Base-by-base conservation (phyloP, 2,888 invertebrate species). In the Orchesella flavescens region DNA sequence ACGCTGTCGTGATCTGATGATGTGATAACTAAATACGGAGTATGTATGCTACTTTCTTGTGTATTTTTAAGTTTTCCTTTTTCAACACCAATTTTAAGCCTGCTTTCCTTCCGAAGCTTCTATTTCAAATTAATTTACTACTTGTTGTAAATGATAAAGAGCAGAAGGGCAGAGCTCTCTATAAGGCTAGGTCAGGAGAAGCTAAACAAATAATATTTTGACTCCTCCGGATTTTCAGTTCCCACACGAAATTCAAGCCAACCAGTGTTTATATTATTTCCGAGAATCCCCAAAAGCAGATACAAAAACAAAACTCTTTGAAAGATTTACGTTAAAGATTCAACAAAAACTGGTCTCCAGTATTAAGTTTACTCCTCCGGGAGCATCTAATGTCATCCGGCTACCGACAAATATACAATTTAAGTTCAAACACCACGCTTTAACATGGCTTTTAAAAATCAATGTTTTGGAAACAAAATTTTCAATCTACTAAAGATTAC, bases 171-270 rank as follows among this genome's bases (percentile, higher is more conserved):
- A n/a, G 43, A 34, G 61, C 34, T 71, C 34, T 71, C 46, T 63
- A 53, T 59, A 73, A 44, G 73, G 44, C 17, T 55, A 55, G 46
- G 65, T 34, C 57, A 65, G 65, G 72, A 68, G 73, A 34, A 34
- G 80, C 68, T 80, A 82, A 65, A n/a, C n/a, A n/a, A 75, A 82
- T 75, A 82, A 75, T 75, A 82, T 82, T 82, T 69, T 82, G 81
- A 82, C 81, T 59, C 24, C 49, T 66, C 53, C 74, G 34, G 80
- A 44, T 74, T 49, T 63, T 24, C 24, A 53, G 71, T 75, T 81
- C 81, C 84, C 84, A 84, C 80, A 81, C 53, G 84, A 80, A 84
- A 84, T 81, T 72, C 59, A 75, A 84, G 72, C 2, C 34, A 34
- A 2, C 78, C 55, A 43, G 24, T 84, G 84, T 84, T 84, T 84